A percentile compares a stretch with the other conserved stretches of the same genome.
Evolutionary conservation across 2,113 vertebrate genomes (phyloP).

Genomic region (Sterrhoptilus dennistouni): DNA sequence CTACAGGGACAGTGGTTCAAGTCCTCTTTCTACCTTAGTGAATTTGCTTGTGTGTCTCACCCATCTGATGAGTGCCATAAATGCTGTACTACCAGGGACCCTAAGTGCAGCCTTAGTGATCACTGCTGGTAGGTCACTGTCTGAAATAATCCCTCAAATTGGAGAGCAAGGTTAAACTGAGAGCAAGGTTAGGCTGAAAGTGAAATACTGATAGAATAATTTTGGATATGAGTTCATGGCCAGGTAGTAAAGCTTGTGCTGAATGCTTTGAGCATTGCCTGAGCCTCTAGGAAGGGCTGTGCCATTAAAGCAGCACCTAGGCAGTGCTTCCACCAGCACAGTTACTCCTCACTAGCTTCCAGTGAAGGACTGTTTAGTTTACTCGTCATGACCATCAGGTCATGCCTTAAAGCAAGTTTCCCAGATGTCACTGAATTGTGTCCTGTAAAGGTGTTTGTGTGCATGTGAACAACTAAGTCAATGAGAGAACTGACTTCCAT

Average conservation of each 20-base stretch:
- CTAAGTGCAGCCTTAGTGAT: neutral
- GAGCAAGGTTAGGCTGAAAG: neutral
- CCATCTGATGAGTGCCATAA: neutral
- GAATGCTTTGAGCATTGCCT: neutral
- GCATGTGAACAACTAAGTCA: neutral
- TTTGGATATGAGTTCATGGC: neutral
- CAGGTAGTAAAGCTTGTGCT: neutral
- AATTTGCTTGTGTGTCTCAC: neutral
- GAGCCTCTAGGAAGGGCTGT: neutral
- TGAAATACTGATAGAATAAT: accelerated
- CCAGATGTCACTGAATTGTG: neutral
- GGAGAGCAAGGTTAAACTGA: neutral
- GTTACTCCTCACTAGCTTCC: neutral
- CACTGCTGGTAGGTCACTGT: neutral
- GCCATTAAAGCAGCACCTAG: neutral
- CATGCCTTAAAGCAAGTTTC: neutral
- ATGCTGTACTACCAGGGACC: neutral
- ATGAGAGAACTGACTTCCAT: neutral
- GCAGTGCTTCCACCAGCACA: neutral
- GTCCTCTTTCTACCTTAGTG: neutral
- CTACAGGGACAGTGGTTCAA: neutral
- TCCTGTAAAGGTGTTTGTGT: neutral
- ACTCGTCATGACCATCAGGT: neutral
- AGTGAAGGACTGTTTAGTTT: neutral
- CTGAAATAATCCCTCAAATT: neutral